phyloP scores from a whole-genome alignment of 2,113 vertebrate genomes.

The Apus apus region DNA sequence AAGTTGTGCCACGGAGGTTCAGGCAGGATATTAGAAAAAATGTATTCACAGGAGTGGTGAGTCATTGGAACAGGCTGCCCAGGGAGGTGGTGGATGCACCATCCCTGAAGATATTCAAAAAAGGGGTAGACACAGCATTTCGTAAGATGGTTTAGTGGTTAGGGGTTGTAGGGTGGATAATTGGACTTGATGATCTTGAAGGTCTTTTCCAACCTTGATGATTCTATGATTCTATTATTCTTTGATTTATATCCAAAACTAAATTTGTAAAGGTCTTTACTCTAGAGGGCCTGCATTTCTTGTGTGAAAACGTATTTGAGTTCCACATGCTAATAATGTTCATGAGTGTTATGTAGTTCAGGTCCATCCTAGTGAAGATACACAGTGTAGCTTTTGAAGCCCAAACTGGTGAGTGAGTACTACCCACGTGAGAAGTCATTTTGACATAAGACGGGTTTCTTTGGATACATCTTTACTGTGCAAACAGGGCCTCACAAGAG shows the following conservation, averaged over 20 bases:
- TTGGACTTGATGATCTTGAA: no score
- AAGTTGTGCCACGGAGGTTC: no score
- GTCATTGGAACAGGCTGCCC: no score
- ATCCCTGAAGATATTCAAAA: no score
- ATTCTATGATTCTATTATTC: no score
- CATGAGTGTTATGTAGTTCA: not conserved
- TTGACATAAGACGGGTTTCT: not conserved
- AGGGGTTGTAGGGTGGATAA: no score
- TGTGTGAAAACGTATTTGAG: not conserved
- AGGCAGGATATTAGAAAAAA: no score
- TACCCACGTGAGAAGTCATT: not conserved
- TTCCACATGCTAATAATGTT: fast-evolving
- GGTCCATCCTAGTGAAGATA: not conserved
- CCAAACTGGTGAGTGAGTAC: not conserved
- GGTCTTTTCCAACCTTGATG: no score
- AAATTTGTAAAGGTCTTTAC: not conserved
- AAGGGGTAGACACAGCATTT: no score
- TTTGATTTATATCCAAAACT: not conserved
- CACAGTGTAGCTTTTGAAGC: not conserved
- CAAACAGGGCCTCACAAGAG: not conserved
- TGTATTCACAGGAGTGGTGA: no score
- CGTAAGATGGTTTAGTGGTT: no score
- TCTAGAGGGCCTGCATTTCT: not conserved
- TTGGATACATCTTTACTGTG: not conserved
- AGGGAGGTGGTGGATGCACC: no score